Conservation (phyloP, 1,140 invertebrate genomes). For the Aphis craccivora region DNA sequence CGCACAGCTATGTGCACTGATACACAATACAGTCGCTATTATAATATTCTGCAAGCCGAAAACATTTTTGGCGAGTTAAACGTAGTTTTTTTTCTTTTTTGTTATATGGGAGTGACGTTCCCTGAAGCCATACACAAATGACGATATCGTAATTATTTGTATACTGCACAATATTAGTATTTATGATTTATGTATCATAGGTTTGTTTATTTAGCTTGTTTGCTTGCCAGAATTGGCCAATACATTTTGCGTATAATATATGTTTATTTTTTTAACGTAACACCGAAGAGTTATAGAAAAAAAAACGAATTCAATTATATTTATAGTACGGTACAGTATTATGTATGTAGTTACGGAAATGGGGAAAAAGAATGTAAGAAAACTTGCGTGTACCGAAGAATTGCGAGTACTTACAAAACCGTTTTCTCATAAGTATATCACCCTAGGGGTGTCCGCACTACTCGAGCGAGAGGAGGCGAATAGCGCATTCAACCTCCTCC, state of each 20-base stretch:
- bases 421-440: background rate
- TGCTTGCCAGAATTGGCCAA: background rate
- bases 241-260: background rate
- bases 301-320: background rate
- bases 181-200: background rate
- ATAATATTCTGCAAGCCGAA: background rate
- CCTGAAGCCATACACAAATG: background rate
- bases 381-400: background rate
- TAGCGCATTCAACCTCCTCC: background rate
- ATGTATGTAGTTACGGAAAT: no score
- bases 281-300: background rate
- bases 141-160: conserved; percentile 8
- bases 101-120: background rate
- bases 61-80: background rate
- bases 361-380: background rate
- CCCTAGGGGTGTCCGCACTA: background rate
- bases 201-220: background rate
- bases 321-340: background rate
- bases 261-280: background rate
- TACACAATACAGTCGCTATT: background rate
- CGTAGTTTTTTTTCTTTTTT: background rate
- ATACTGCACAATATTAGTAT: background rate
- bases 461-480: background rate
- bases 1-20: background rate
- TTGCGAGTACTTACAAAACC: background rate